These are phyloP conservation scores for Pollimyrus isidori DNA, from an alignment of 2,113 vertebrate species.

Conservation along the genomic window DNA sequence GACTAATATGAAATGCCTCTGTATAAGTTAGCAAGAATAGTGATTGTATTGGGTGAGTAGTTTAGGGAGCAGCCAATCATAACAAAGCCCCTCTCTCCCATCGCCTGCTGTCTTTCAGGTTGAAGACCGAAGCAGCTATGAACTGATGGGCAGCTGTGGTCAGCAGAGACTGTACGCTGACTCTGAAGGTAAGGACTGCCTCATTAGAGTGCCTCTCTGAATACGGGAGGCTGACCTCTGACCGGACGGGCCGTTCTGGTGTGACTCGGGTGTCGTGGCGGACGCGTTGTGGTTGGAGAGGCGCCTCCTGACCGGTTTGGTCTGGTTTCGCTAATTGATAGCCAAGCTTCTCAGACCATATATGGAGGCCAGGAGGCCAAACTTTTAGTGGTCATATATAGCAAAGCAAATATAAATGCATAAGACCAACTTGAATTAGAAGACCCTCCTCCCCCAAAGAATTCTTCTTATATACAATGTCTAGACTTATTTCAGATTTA, in stretches of 20 bases:
- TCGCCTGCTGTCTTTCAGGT: constrained; percentile 25
- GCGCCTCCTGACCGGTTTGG: neutral
- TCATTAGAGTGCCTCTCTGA: neutral
- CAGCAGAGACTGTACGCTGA: constrained; percentile 30
- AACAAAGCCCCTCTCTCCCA: neutral
- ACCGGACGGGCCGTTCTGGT: neutral
- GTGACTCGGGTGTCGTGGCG: neutral
- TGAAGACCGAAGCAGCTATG: constrained; percentile 34
- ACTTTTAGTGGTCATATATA: neutral
- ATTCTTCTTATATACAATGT: neutral
- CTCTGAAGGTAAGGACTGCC: neutral
- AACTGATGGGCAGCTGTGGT: constrained; percentile 32
- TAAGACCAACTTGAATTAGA: neutral
- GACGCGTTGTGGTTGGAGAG: neutral
- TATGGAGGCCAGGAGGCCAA: neutral
- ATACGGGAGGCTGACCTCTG: neutral
- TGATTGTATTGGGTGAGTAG: neutral
- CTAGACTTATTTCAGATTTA: neutral
- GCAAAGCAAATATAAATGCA: neutral
- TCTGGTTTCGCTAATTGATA: neutral
- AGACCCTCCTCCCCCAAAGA: neutral
- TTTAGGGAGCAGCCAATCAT: neutral
- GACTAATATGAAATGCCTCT: neutral
- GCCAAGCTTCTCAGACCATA: neutral
- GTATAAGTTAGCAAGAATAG: neutral